Conservation (phyloP, 2,888 invertebrate genomes). For the Heliconius charithonia region DNA sequence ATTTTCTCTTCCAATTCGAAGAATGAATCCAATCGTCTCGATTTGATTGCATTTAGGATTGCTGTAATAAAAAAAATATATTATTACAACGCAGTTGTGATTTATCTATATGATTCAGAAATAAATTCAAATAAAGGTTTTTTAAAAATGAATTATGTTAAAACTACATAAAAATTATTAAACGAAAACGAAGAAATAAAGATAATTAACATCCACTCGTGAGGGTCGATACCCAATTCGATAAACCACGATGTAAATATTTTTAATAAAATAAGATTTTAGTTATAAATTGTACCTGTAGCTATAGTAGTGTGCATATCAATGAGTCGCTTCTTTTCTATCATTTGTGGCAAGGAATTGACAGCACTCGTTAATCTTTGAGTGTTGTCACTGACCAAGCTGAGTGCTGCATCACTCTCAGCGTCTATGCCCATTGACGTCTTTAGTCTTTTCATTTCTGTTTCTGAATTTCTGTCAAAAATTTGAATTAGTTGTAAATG, state of each 20-base stretch:
- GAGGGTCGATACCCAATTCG: too few species aligned
- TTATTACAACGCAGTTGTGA: neutral
- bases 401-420: constrained; percentile 92
- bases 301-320: constrained; percentile 99
- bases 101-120: too few species aligned
- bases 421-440: constrained; percentile 96
- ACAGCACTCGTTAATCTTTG: constrained; percentile 97
- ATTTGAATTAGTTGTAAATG: too few species aligned
- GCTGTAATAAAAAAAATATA: constrained; percentile 67
- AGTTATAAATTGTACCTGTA: constrained; percentile 84
- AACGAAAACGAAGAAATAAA: too few species aligned
- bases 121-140: too few species aligned
- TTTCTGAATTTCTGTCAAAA: constrained; percentile 89
- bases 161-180: too few species aligned
- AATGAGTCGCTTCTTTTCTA: constrained; percentile 98
- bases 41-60: constrained; percentile 92
- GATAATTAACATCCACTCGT: too few species aligned
- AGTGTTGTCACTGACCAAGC: constrained; percentile 96
- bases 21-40: constrained; percentile 95
- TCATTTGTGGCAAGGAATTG: constrained; percentile 96
- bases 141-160: too few species aligned
- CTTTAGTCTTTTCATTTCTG: constrained; percentile 97
- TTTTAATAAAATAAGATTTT: neutral
- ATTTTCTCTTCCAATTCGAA: constrained; percentile 99
- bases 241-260: neutral